These are phyloP conservation scores for Lepidurus arcticus DNA, from an alignment of 1,140 invertebrate genomes.

Conservation along the genomic window DNA sequence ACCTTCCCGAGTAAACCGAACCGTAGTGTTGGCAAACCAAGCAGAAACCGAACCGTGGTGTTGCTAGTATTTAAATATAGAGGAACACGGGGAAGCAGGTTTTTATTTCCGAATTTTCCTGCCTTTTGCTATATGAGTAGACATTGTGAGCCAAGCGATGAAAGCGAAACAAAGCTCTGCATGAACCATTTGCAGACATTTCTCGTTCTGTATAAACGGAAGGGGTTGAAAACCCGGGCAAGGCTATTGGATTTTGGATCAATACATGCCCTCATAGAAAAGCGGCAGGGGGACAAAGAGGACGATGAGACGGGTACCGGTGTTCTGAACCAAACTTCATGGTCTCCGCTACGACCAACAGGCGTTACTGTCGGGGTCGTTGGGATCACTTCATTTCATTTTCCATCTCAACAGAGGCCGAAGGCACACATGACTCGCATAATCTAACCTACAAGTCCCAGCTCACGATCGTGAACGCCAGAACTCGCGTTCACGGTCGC, in stretches of 20 bases:
- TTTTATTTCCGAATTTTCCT: too few species aligned
- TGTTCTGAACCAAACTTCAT: not conserved
- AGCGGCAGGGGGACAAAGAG: slow-evolving; percentile 1
- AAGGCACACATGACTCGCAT: slow-evolving; percentile 17
- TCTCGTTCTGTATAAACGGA: not conserved
- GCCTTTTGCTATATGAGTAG: too few species aligned
- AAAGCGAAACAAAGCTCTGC: not conserved
- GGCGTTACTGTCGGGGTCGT: not conserved
- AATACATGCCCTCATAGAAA: not conserved
- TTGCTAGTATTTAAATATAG: too few species aligned
- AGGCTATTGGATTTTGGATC: not conserved
- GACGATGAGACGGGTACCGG: not conserved
- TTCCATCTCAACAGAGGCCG: not conserved
- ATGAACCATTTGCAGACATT: not conserved
- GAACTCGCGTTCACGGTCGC: not conserved
- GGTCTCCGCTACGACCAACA: slow-evolving; percentile 16
- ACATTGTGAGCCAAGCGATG: not conserved
- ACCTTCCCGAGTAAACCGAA: too few species aligned
- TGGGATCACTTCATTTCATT: not conserved
- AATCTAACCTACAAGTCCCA: not conserved
- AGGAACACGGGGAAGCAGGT: too few species aligned
- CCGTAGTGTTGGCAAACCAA: too few species aligned
- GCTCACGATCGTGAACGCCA: not conserved
- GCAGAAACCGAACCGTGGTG: too few species aligned
- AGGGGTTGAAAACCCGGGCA: not conserved